Evolutionary conservation across 2,888 invertebrate species (phyloP).

Genomic region (Conistra vaccinii): DNA sequence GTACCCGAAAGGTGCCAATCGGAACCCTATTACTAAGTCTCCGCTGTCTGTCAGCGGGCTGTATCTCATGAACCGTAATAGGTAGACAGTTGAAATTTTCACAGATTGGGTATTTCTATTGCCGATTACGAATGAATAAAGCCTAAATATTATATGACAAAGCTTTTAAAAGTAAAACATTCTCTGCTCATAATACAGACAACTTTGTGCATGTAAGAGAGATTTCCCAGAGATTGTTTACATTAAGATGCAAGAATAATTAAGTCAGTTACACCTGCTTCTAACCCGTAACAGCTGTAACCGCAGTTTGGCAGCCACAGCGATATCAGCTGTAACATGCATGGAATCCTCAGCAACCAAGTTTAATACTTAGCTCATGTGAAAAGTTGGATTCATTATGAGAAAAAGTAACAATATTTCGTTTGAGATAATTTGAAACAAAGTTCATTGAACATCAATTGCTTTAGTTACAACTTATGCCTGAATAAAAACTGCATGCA

Average conservation of each 20-base stretch:
- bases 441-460: slow-evolving; percentile 18
- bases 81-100: too few species aligned
- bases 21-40: too few species aligned
- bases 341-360: neutral
- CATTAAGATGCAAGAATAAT: slow-evolving; percentile 22
- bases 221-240: slow-evolving; percentile 18
- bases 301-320: slow-evolving; percentile 37
- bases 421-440: neutral
- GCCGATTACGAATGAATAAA: neutral
- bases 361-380: neutral
- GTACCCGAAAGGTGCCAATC: too few species aligned
- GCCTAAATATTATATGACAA: neutral
- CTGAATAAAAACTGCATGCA: slow-evolving; percentile 3
- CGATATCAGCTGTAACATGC: slow-evolving; percentile 10
- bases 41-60: too few species aligned
- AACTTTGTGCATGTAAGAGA: slow-evolving; percentile 7
- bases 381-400: neutral
- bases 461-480: slow-evolving; percentile 3
- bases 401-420: neutral
- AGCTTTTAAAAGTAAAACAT: slow-evolving; percentile 4
- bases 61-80: too few species aligned
- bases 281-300: slow-evolving; percentile 30
- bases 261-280: slow-evolving; percentile 45
- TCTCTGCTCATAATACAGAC: neutral
- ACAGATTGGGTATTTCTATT: too few species aligned